phyloP scores from a whole-genome alignment of 2,888 invertebrate genomes.

The Aromia moschata region DNA sequence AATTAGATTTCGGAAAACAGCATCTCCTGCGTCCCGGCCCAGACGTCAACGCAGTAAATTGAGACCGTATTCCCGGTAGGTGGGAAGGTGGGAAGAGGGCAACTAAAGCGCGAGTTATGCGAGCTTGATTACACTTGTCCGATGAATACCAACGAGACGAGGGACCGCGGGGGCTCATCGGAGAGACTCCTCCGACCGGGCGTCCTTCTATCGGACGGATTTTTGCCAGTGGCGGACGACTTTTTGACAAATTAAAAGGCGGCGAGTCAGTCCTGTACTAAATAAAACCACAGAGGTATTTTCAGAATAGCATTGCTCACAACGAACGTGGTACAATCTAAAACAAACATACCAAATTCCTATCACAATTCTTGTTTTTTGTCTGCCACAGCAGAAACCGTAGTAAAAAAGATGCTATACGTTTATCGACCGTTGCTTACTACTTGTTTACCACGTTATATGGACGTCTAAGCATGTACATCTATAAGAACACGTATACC shows the following conservation, averaged over 20 bases:
- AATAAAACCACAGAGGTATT: no score
- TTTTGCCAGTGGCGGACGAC: slow-evolving; percentile 22
- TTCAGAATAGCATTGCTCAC: no score
- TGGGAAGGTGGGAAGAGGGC: slow-evolving; percentile 18
- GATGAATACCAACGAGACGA: slow-evolving; percentile 54
- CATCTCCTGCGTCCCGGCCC: not conserved
- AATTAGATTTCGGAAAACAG: slow-evolving; percentile 23
- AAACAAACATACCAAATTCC: no score
- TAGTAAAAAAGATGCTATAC: no score
- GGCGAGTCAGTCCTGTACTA: no score
- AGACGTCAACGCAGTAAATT: slow-evolving; percentile 13
- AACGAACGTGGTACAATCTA: no score
- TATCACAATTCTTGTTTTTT: no score
- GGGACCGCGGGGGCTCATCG: slow-evolving; percentile 50
- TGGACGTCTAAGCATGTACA: no score
- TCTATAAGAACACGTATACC: no score
- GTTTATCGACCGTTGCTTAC: no score
- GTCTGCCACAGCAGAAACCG: no score
- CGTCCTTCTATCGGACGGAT: slow-evolving; percentile 30
- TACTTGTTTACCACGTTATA: no score
- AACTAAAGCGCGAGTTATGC: slow-evolving; percentile 42
- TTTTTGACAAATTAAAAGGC: not conserved
- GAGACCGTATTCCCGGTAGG: slow-evolving; percentile 12
- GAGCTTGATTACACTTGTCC: slow-evolving; percentile 53
- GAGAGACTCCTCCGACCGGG: slow-evolving; percentile 32